Base-by-base conservation (phyloP, 2,888 invertebrate species). In the Caenorhabditis panamensis region DNA sequence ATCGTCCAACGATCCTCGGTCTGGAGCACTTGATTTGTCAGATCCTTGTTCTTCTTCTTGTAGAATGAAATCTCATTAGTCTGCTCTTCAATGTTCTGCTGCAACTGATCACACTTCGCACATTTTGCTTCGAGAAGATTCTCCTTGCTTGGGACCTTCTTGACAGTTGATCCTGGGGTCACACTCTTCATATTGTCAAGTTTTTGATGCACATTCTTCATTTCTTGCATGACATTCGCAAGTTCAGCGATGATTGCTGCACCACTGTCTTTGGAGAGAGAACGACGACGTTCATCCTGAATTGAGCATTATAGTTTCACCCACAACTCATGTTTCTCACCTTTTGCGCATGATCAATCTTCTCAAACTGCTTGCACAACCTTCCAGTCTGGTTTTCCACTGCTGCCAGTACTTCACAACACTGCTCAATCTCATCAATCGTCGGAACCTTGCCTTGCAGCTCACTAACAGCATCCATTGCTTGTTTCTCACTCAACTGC, bases 1-100 rank as follows among this genome's bases (percentile, higher is more conserved):
- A 88, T 88, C 36, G 89, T 90, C 91, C 91, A 91, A 13, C 91
- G 84, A 62, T 91, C 90, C 63, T 91, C 91, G 1, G 91, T 91
- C 83, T 91, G 89, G 4, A 91, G 84, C 9, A 90, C 86, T 68
- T 91, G 90, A 28, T 90, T 88, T 6, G 89, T 89, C 20, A 89
- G 77, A 72, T 89, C 89, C 71, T 88, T 89, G 82, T 89, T 89
- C 82, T 89, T 89, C 86, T 89, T 89, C 62, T 89, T 89, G 79
- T 90, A 89, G 68, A 88, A 88, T 13, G 68, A 54, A 54, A 86
- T 85, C 53, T 85, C 85, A 56, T 86, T 82, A 41, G 76, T 64
- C 68, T 85, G 85, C 53, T 84, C 84, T 8, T 85, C 85, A 69
- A 86, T 79, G 13, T 26, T 77, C 62, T 73, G 61, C 18, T 62